Conservation (phyloP, 2,888 invertebrate species). For the Cosmorhoe ocellata region DNA sequence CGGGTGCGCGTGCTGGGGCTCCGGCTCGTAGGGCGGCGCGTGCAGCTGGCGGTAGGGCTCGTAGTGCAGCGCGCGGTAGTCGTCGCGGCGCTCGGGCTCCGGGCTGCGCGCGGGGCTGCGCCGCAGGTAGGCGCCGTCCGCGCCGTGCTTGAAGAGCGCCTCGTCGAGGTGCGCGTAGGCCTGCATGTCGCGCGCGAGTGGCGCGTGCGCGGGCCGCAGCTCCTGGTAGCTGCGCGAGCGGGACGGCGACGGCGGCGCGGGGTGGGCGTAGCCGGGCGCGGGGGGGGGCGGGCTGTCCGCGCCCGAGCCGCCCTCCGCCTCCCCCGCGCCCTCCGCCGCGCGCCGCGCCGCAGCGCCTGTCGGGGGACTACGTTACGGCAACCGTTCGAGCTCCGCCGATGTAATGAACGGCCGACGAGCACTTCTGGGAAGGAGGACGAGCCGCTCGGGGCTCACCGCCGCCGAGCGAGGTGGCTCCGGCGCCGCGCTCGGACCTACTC, state of each 20-base stretch:
- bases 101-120: conserved; percentile 55
- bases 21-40: conserved; percentile 59
- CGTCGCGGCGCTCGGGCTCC: conserved; percentile 63
- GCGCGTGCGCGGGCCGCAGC: conserved; percentile 55
- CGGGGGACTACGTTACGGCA: too few relatives aligned
- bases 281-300: conserved; percentile 67
- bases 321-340: too few relatives aligned
- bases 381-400: too few relatives aligned
- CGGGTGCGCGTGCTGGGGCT: conserved; percentile 42
- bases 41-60: conserved; percentile 53
- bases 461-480: too few relatives aligned
- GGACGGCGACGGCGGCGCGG: conserved; percentile 57
- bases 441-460: too few relatives aligned
- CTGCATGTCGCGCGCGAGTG: conserved; percentile 74
- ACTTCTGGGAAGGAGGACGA: too few relatives aligned
- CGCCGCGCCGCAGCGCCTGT: too few relatives aligned
- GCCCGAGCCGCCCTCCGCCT: conserved; percentile 57
- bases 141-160: conserved; percentile 52
- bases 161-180: conserved; percentile 70
- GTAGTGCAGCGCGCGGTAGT: conserved; percentile 67
- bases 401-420: too few relatives aligned
- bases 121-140: conserved; percentile 63
- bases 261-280: conserved; percentile 64
- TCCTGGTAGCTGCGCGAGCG: conserved; percentile 77
- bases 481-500: too few relatives aligned